Evolutionary conservation across 2,888 invertebrate species (phyloP).

Genomic region (Calliopum simillimum): DNA sequence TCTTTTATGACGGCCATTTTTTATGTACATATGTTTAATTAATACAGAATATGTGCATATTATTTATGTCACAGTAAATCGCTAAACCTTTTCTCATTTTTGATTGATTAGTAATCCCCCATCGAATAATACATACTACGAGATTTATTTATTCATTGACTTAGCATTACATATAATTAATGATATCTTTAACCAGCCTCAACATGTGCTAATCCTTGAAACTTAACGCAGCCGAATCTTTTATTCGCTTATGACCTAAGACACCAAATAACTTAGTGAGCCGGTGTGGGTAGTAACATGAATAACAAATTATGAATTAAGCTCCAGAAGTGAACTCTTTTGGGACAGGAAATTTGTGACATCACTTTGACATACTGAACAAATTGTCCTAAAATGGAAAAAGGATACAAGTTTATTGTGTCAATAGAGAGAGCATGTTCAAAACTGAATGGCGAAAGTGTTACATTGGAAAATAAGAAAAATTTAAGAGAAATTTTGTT

Average conservation of each 20-base stretch:
- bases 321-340: slow-evolving; percentile 44
- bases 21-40: no score
- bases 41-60: no score
- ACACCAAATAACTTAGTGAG: slow-evolving; percentile 47
- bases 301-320: slow-evolving; percentile 22
- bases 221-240: slow-evolving; percentile 9
- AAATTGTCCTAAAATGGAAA: not conserved
- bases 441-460: slow-evolving; percentile 42
- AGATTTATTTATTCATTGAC: no score
- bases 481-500: slow-evolving; percentile 36
- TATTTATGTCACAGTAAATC: no score
- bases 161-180: not conserved
- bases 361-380: not conserved
- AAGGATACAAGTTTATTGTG: not conserved
- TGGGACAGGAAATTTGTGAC: slow-evolving; percentile 38
- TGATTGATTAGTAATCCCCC: no score
- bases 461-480: slow-evolving; percentile 52
- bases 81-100: no score
- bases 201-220: slow-evolving; percentile 11
- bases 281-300: slow-evolving; percentile 26
- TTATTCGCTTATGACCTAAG: slow-evolving; percentile 55
- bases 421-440: not conserved
- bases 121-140: no score
- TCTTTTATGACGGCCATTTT: no score
- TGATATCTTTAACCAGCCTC: not conserved